Evolutionary conservation across 2,797 vertebrate species (phyloP), one percentile per base, ranked within the genome.

Genomic region (Dipus sagitta): DNA sequence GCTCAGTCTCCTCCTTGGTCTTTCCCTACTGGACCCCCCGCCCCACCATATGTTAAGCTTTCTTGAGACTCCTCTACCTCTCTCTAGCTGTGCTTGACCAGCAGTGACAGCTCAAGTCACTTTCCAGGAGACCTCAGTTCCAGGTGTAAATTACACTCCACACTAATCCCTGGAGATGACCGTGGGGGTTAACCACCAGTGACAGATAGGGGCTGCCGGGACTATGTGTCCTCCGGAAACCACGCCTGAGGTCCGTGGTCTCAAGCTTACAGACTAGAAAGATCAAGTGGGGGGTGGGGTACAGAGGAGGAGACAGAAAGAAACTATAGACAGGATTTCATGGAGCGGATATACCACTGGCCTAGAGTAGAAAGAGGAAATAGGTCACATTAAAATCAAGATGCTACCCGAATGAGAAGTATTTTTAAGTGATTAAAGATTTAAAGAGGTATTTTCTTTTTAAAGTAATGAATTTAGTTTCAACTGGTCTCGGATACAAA

Each of bases 341-440:
- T 32, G 15, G 28, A 75, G 58, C 7, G 26, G 38, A 58, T 12
- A 12, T 4, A 47, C 9, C 65, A 15, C 38, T 67, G 58, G 34
- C 34, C 76, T 84, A 67, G 71, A 60, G 60, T 15, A 34, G 30
- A 87, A 82, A 86, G 79, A 64, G 8, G 77, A 71, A 42, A 30
- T 11, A 67, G 67, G 77, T 60, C 74, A 28, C 4, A 34, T 64
- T 28, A 91, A 21, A 83, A 67, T 5, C 54, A 72, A 94, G 68
- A n/a, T 28, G 6, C 28, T 65, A 14, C n/a, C 62, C 68, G 52
- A 52, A 38, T 62, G 76, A n/a, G 24, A 92, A 82, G 42, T 42
- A 68, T 38, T 60, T 85, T 38, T 28, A n/a, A 92, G 78, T 75
- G 34, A 83, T 30, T 87, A 32, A 92, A 65, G 38, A 47, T 87